A percentile compares a stretch with the other conserved stretches of the same genome.
These are phyloP conservation scores for Mamestra configurata DNA, from an alignment of 1,140 invertebrate species.

Conservation along the genomic window DNA sequence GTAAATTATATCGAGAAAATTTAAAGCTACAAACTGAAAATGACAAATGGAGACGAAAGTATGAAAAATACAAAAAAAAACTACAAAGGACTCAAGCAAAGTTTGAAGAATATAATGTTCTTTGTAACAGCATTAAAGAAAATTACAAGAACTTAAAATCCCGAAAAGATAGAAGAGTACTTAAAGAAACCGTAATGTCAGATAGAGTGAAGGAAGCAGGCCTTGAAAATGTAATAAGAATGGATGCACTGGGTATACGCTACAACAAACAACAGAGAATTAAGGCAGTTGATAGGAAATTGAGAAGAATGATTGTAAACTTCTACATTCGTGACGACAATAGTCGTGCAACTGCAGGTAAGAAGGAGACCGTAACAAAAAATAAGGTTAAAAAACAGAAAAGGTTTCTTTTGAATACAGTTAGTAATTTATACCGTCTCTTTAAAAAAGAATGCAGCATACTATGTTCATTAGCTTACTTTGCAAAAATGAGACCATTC, in stretches of 20 bases:
- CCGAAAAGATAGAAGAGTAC: no score
- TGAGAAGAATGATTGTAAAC: not conserved
- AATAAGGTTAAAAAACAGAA: not conserved
- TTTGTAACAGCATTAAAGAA: not conserved
- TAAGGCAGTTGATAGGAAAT: no score
- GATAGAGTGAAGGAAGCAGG: not conserved
- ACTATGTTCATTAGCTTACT: not conserved
- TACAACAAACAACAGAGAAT: not conserved
- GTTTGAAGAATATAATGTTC: not conserved
- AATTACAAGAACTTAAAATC: not conserved
- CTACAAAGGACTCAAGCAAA: not conserved
- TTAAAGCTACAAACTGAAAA: not conserved
- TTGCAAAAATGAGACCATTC: constrained; percentile 1
- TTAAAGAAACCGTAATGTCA: no score
- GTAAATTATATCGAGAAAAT: not conserved
- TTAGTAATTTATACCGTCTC: not conserved
- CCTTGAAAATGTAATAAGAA: not conserved
- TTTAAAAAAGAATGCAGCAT: not conserved
- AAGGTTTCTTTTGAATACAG: not conserved
- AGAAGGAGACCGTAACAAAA: not conserved
- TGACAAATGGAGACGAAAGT: not conserved
- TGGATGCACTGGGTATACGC: no score
- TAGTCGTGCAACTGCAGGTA: not conserved
- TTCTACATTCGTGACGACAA: not conserved
- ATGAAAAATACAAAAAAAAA: not conserved